Evolutionary conservation across 2,797 vertebrate genomes (phyloP), one percentile per base, ranked within the genome.

Genomic region (Sphenodon punctatus): DNA sequence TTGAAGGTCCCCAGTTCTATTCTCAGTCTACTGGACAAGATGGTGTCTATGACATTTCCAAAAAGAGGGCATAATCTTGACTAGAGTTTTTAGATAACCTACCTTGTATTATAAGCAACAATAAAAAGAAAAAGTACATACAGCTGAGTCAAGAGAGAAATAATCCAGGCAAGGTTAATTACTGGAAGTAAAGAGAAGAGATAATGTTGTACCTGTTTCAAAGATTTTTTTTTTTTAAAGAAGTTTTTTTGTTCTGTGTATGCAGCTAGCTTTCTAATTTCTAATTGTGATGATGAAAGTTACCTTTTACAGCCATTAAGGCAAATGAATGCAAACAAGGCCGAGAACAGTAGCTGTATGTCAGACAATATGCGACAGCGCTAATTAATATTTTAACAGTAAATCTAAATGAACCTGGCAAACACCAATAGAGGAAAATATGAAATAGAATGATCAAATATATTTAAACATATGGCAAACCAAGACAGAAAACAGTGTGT

Each of bases 371-470:
- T 22, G 34, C 3, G 19, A 77, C 74, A 67, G 34, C 59, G 89
- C 49, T 81, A 79, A 86, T 46, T 91, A 90, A 65, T 82, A 89
- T 90, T 86, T 94, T 87, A 91, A 91, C 73, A 90, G 77, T 48
- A 80, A 81, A 79, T 86, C 83, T 69, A 90, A 90, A 82, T 69
- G 10, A 90, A 43, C 41, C 46, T 5, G 61, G 38, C 10, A 81
- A 89, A 89, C 45, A 73, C 30, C 59, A 82, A 53, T 17, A 86
- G 56, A 86, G 56, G 30, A 83, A 67, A 83, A 89, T 55, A 81
- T 87, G 20, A 84, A 82, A 46, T 58, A 61, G 46, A 72, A 27
- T 41, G 59, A 64, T 76, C 89, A 87, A 72, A 75, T 19, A 68
- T 39, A 65, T 19, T 46, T 90, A 72, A 41, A 41, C 13, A 41